Base-by-base conservation (phyloP, 2,888 invertebrate species). In the Lepidochrysops patricia region DNA sequence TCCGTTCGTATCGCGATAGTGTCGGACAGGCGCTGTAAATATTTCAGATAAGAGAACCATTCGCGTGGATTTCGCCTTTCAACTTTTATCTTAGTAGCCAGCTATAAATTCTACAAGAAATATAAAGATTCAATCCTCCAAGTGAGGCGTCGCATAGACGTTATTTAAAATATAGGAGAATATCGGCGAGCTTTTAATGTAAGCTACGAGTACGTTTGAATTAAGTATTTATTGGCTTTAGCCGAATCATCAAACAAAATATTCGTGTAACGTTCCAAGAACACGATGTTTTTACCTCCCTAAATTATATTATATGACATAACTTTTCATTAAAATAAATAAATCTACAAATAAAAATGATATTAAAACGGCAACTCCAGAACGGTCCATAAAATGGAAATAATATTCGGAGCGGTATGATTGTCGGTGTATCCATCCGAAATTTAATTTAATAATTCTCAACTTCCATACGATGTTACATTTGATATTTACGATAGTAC, bases 11-110 rank as follows among this genome's bases (percentile, higher is more conserved):
- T 32, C 49, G 49, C 19, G 58, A 62, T 56, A 56, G 43, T 35
- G 54, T 50, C 57, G 62, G 60, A 63, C 49, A 58, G 62, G 63
- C 60, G 58, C 63, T 62, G 63, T 63, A 63, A 62, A 62, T 59
- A 61, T 58, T 62, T 57, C 25, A 60, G 60, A 62, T 62, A 61
- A 61, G 57, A 35, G 34, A 12, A 37, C 52, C 35, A 27, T 58
- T 34, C 58, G 12, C 50, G 58, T 35, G 58, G 50, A 50, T 58
- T 58, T 29, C 34, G 58, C 50, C 50, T 35, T 35, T 58, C 34
- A 52, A 13, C 15, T 58, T 58, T 58, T 58, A 58, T 58, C 50
- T 50, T 3, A 13, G 52, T 52, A 49, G 34, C 34, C 35, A 57
- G 25, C 57, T 19, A 57, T 25, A 57, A 26, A 27, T 52, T 52